Evolutionary conservation across 2,797 vertebrate genomes (phyloP).

Genomic region (Morelia viridis): DNA sequence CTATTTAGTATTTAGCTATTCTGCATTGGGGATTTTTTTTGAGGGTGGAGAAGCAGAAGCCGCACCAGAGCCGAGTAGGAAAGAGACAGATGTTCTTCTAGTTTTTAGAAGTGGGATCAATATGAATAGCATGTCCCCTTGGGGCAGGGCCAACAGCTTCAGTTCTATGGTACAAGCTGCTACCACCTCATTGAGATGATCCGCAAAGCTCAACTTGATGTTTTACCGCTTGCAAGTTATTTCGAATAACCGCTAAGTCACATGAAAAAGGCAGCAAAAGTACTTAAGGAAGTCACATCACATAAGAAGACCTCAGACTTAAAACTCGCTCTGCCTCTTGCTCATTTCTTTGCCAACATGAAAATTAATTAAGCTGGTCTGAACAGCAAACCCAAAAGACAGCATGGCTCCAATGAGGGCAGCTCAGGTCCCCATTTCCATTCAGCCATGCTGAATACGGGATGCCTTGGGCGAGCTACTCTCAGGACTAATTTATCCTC

Average conservation of each 20-base stretch:
- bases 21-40: neutral
- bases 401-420: neutral
- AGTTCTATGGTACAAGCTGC: neutral
- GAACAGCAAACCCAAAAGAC: neutral
- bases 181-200: neutral
- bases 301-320: neutral
- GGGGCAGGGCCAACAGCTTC: neutral
- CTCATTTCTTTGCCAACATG: neutral
- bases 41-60: neutral
- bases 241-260: neutral
- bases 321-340: neutral
- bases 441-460: neutral
- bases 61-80: neutral
- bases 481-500: neutral
- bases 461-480: neutral
- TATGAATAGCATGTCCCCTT: neutral
- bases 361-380: neutral
- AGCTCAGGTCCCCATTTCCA: neutral
- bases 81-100: neutral
- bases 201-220: neutral
- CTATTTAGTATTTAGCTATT: neutral
- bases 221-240: neutral
- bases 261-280: neutral
- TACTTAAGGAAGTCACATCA: neutral
- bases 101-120: neutral